Base-by-base conservation (phyloP, 2,797 vertebrate genomes). In the Anabacerthia variegaticeps region DNA sequence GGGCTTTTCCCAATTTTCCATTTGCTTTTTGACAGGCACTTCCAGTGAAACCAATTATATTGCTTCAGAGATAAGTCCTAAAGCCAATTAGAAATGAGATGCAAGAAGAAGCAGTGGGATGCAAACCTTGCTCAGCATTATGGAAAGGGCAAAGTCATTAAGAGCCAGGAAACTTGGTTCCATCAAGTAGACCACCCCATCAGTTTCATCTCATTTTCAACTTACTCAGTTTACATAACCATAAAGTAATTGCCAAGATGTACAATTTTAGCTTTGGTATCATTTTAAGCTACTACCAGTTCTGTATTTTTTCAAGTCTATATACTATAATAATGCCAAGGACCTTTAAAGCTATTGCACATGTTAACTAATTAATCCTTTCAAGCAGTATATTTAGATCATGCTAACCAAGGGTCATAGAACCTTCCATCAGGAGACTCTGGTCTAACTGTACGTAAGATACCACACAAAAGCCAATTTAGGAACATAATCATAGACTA, bases 71-170 rank as follows among this genome's bases (percentile, higher is more conserved):
- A 14, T 37, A 75, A 52, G 26, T 44, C 71, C 51, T 49, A 55
- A 76, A 82, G 65, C 46, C 43, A 30, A 28, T 75, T 82, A 74
- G 39, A 89, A 83, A 77, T 66, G 49, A 63, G 23, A 79, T 22
- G 7, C 30, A 63, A 41, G 48, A 86, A 63, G 65, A 62, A 95
- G 41, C 51, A 85, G 76, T 72, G 83, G 68, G 77, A 44, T 85
- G 30, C 67, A 89, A 63, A 48, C 65, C 18, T 91, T 65, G 49
- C 79, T 83, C 77, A 92, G 86, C 39, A 11, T 51, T 87, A 4
- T 34, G 39, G 52, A 91, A 96, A 95, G 80, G 83, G 67, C 80
- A 95, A 66, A 80, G 58, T 87, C 54, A 73, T 87, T 95, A 94
- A 61, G 54, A 85, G 41, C n/a, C 48, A 58, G 62, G 52, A 91